Base-by-base conservation (phyloP, 2,113 vertebrate genomes). In the Mormyrus lacerda region DNA sequence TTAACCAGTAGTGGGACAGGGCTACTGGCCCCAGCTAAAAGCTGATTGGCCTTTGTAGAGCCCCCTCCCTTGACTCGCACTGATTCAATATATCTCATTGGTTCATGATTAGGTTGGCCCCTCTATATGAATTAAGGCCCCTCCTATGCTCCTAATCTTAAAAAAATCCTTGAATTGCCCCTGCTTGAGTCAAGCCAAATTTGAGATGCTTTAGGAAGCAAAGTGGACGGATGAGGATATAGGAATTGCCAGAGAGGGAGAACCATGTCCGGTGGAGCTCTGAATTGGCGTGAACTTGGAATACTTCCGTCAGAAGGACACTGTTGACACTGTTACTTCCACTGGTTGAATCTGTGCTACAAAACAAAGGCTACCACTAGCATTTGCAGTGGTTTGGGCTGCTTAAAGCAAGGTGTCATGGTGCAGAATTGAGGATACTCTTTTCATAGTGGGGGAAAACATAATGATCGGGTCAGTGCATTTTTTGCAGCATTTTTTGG, bases 351-450 rank as follows among this genome's bases (percentile, higher is more conserved):
- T 94, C 93, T 95, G 93, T 95, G 94, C 93, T 94, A 94, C 91
- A 88, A 92, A 93, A 95, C 95, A 95, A 96, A 95, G 93, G 92
- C 91, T 91, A 91, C 91, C 89, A 93, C 92, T 94, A 93, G 92
- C 86, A 90, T 91, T 53, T 10, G 69, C 50, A 89, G 86, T 91
- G 91, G 91, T 90, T 82, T 90, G 31, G 69, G 92, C 91, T 79
- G 92, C 91, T 90, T 93, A 92, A 91, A 93, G 87, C 87, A 91
- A 92, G 91, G 89, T 92, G 73, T 19, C 91, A 91, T 91, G 89
- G 91, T 88, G 91, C 93, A 95, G 93, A 94, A 93, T 92, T 69
- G 90, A 93, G 92, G 69, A 90, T n/a, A 91, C 92, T 94, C 89
- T 95, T 93, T 94, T 94, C 51, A 61, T 92, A 89, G 82, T 88